A percentile compares a stretch with the other conserved stretches of the same genome.
Conservation (phyloP, 2,888 invertebrate species). For the Aporophyla nigra region DNA sequence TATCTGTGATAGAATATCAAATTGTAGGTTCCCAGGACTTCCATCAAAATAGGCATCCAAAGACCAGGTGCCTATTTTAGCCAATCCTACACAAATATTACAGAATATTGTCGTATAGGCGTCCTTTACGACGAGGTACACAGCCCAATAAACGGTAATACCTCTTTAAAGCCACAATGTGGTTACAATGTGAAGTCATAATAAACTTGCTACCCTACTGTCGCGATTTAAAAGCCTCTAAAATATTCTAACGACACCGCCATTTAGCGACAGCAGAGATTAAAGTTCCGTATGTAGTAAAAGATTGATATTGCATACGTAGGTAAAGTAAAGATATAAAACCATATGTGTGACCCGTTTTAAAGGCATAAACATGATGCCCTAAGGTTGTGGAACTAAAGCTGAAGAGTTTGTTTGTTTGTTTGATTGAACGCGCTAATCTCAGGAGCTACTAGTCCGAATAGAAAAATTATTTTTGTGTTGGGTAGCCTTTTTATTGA, state of each 20-base stretch:
- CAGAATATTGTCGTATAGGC: background rate
- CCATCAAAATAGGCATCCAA: background rate
- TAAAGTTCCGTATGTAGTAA: conserved; percentile 53
- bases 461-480: no score
- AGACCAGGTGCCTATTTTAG: background rate
- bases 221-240: conserved; percentile 49
- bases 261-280: conserved; percentile 46
- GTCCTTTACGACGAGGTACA: conserved; percentile 9
- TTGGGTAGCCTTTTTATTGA: no score
- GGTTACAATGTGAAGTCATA: conserved; percentile 50
- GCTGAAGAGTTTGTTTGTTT: no score
- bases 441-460: no score
- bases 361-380: background rate
- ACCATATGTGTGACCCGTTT: conserved; percentile 4
- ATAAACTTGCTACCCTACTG: conserved; percentile 40
- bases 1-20: background rate
- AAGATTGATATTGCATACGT: conserved; percentile 43
- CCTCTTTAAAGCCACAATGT: conserved; percentile 41
- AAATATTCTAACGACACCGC: conserved; percentile 55
- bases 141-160: conserved; percentile 25
- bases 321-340: conserved; percentile 21
- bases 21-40: background rate
- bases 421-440: no score
- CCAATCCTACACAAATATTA: background rate
- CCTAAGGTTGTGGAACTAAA: no score